Evolutionary conservation across 2,888 invertebrate genomes (phyloP).

Genomic region (Caenorhabditis wallacei): DNA sequence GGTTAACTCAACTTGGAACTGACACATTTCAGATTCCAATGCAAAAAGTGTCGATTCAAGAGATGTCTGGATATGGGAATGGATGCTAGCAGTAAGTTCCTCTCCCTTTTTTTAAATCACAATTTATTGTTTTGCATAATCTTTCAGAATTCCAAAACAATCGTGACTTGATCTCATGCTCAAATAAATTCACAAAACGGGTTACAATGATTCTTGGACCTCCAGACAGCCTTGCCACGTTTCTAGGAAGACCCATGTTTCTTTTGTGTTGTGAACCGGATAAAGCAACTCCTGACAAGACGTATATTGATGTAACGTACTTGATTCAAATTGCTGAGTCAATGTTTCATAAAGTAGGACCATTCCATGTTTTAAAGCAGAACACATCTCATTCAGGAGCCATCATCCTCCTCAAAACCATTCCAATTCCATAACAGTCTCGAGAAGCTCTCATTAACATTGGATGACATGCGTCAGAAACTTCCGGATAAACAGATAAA

Average conservation of each 20-base stretch:
- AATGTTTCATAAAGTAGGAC: constrained; percentile 18
- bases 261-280: neutral
- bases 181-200: neutral
- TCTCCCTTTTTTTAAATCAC: neutral
- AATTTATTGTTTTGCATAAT: neutral
- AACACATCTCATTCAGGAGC: neutral
- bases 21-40: constrained; percentile 28
- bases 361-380: too few relatives aligned
- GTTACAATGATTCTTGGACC: neutral
- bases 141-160: constrained; percentile 7
- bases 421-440: constrained; percentile 28
- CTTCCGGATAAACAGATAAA: constrained; percentile 14
- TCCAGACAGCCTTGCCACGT: neutral
- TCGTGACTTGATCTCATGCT: neutral
- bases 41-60: constrained; percentile 37
- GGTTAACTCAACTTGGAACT: too few relatives aligned
- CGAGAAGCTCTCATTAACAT: constrained; percentile 16
- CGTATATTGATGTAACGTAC: neutral
- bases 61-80: constrained; percentile 24
- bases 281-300: neutral
- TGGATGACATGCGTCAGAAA: constrained; percentile 35
- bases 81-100: constrained; percentile 32
- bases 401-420: neutral
- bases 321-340: neutral
- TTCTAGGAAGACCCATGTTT: neutral